phyloP scores from a whole-genome alignment of 2,113 vertebrate genomes.

The Nannospalax galili region DNA sequence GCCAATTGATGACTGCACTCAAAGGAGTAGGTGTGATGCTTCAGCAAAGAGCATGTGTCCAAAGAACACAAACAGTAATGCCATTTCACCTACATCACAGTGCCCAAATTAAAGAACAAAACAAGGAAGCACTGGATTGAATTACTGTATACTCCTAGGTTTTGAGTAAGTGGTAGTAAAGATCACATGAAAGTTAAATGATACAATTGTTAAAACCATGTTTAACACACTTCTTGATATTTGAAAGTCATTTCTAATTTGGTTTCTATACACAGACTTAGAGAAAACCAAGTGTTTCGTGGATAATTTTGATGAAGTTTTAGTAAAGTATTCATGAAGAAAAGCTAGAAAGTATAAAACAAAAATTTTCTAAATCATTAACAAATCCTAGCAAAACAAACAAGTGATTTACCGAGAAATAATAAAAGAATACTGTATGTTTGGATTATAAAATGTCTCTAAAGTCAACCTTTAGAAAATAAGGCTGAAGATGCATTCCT shows the following conservation, averaged over 20 bases:
- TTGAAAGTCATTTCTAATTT: background rate
- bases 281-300: background rate
- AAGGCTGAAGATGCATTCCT: background rate
- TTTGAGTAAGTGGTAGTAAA: background rate
- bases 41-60: accelerated
- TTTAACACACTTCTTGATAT: background rate
- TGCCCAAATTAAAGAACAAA: background rate
- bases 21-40: background rate
- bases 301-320: background rate
- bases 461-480: background rate
- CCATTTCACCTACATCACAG: background rate
- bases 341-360: background rate
- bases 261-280: background rate
- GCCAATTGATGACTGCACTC: background rate
- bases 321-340: background rate
- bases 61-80: background rate
- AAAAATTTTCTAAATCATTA: background rate
- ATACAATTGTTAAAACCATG: background rate
- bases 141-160: background rate
- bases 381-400: background rate
- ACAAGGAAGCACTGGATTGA: background rate
- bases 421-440: background rate
- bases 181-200: background rate
- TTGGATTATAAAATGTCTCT: background rate
- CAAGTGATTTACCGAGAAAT: background rate